phyloP scores from a whole-genome alignment of 2,797 vertebrate genomes.

The Heteromormyrus szaboi region DNA sequence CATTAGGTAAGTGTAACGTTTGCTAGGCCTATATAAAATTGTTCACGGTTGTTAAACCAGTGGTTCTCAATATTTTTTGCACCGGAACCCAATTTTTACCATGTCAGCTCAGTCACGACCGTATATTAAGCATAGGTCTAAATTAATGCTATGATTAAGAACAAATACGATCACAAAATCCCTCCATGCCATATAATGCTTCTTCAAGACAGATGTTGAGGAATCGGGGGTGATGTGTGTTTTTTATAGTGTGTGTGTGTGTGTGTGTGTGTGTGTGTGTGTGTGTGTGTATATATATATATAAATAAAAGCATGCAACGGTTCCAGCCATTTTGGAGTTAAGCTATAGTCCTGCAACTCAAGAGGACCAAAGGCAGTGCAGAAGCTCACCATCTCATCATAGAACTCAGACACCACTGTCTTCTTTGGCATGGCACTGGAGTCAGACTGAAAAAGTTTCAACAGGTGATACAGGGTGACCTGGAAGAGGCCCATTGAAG shows the following conservation, averaged over 20 bases:
- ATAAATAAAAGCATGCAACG: neutral
- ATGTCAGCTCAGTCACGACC: too few species aligned
- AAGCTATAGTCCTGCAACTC: neutral
- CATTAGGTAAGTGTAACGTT: neutral
- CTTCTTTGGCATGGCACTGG: constrained; percentile 95
- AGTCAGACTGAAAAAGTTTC: constrained; percentile 95
- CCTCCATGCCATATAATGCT: neutral
- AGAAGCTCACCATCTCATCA: constrained; percentile 84
- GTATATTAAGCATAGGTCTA: too few species aligned
- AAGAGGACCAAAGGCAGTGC: neutral
- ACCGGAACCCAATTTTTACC: neutral
- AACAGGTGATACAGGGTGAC: constrained; percentile 93
- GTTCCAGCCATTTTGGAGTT: neutral
- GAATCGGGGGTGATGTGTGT: neutral
- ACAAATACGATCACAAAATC: neutral
- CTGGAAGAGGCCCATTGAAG: constrained; percentile 45
- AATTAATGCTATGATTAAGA: too few species aligned
- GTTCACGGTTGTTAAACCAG: neutral
- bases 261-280: too few species aligned
- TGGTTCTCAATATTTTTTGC: neutral
- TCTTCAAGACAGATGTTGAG: neutral
- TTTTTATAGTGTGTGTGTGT: too few species aligned
- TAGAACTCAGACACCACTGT: constrained; percentile 97
- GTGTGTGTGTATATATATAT: neutral
- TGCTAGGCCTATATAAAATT: neutral